Conservation (phyloP, 35 echinoderm and acorn worm genomes). For the Stichopus chloronotus region DNA sequence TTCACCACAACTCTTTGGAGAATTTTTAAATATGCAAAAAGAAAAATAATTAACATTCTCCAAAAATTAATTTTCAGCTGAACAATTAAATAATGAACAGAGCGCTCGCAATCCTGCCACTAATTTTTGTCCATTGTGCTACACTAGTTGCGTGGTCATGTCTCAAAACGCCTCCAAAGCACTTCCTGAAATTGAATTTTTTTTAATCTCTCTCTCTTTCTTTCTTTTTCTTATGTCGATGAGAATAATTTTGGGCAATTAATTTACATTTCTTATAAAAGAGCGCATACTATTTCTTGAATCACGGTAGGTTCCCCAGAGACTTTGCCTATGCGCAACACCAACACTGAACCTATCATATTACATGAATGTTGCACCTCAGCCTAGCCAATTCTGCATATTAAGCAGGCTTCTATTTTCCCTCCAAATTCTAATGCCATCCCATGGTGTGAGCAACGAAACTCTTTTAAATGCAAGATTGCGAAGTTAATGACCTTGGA, state of each 20-base stretch:
- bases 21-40: constrained; percentile 42
- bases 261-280: constrained; percentile 62
- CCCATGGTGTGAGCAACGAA: neutral
- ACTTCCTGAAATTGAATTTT: constrained; percentile 36
- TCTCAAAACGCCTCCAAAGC: constrained; percentile 18
- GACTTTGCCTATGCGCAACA: constrained; percentile 30
- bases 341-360: constrained; percentile 43
- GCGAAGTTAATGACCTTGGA: constrained; percentile 57
- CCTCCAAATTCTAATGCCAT: neutral
- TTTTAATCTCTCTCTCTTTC: neutral
- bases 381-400: constrained; percentile 59
- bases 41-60: constrained; percentile 34
- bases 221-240: neutral
- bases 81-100: constrained; percentile 48
- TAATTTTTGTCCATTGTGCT: constrained; percentile 52
- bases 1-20: constrained; percentile 23
- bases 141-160: constrained; percentile 50
- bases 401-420: constrained; percentile 50
- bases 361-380: constrained; percentile 62
- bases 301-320: constrained; percentile 14
- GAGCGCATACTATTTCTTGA: constrained; percentile 45
- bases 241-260: constrained; percentile 67
- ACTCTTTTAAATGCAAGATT: constrained; percentile 22
- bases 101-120: neutral
- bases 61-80: constrained; percentile 56